Conservation (phyloP, 2,888 invertebrate species). For the Deilephila elpenor region DNA sequence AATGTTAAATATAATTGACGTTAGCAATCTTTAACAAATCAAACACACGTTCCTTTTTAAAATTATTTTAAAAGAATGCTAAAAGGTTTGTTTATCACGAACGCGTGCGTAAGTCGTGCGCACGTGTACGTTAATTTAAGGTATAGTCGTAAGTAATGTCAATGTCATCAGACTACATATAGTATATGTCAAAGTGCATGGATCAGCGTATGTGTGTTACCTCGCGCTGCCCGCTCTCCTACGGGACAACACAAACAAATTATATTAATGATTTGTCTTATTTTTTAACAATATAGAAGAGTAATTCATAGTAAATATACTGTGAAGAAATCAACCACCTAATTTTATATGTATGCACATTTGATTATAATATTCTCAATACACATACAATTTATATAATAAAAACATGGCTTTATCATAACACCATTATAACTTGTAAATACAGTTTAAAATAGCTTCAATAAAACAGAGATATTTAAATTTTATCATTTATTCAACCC, state of each 20-base stretch:
- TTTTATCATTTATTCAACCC: too few relatives aligned
- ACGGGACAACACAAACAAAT: slow-evolving; percentile 83
- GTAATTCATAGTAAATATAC: not conserved
- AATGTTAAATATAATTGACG: not conserved
- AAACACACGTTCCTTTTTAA: not conserved
- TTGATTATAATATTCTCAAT: too few relatives aligned
- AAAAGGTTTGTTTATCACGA: slow-evolving; percentile 4
- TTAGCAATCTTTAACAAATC: too few relatives aligned
- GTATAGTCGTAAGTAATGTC: slow-evolving; percentile 34
- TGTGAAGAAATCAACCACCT: too few relatives aligned
- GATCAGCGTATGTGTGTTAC: slow-evolving; percentile 82
- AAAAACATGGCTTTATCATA: too few relatives aligned
- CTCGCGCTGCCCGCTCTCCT: slow-evolving; percentile 90
- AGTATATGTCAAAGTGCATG: slow-evolving; percentile 67
- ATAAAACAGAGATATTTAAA: too few relatives aligned
- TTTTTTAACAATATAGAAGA: not conserved
- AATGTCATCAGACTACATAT: slow-evolving; percentile 65
- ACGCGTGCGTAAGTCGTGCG: slow-evolving; percentile 1
- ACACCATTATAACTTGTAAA: too few relatives aligned
- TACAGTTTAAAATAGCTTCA: too few relatives aligned
- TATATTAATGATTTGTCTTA: slow-evolving; percentile 28
- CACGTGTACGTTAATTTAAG: not conserved
- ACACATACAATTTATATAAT: too few relatives aligned
- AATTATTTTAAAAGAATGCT: not conserved
- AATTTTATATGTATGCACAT: too few relatives aligned